These are phyloP conservation scores for Daubentonia madagascariensis DNA, from an alignment of 2,113 vertebrate genomes.

Conservation along the genomic window DNA sequence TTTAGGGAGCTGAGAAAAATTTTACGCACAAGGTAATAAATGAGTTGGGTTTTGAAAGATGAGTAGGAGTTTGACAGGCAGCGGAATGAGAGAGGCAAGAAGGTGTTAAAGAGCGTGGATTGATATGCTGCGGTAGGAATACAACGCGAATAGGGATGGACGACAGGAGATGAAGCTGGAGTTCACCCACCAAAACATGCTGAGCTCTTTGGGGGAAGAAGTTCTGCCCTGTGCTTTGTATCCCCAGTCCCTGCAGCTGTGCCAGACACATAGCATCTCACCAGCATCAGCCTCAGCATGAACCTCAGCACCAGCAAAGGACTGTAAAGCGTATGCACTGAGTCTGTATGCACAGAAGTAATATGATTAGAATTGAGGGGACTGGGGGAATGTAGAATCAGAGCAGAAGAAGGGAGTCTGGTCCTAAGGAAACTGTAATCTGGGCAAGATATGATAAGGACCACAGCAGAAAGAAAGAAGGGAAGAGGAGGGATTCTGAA, in stretches of 20 bases:
- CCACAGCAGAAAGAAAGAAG: background rate
- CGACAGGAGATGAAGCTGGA: background rate
- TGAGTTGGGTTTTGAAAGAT: background rate
- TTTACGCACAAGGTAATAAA: background rate
- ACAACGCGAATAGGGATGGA: background rate
- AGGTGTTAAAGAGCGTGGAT: background rate
- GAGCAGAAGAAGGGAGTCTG: background rate
- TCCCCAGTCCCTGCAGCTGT: background rate
- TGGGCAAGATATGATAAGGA: background rate
- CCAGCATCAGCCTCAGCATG: background rate
- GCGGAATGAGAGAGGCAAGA: background rate
- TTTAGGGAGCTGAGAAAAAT: background rate
- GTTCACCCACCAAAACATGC: background rate
- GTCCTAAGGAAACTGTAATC: background rate
- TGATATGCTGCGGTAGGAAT: background rate
- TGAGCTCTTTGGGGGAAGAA: background rate
- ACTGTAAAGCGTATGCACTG: fast-evolving
- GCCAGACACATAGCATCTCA: background rate
- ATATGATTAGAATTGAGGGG: background rate
- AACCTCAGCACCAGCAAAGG: background rate
- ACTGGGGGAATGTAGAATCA: background rate
- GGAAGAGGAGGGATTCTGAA: background rate
- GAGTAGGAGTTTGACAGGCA: background rate
- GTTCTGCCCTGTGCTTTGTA: background rate
- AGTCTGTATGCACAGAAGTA: background rate